Evolutionary conservation across 2,888 invertebrate genomes (phyloP).

Genomic region (Calliphora vomitoria): DNA sequence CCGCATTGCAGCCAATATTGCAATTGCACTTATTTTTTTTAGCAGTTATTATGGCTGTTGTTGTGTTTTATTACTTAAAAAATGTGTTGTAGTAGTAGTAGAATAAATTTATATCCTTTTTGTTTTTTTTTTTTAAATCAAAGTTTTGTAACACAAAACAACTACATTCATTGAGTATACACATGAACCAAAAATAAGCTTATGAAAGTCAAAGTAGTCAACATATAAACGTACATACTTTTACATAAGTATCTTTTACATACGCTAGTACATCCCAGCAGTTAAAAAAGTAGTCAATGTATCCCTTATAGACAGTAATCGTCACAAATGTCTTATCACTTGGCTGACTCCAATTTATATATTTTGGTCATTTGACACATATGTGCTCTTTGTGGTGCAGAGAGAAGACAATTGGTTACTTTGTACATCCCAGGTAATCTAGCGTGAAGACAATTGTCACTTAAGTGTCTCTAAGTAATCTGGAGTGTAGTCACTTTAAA

Average conservation of each 20-base stretch:
- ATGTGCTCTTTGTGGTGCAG: too few species aligned
- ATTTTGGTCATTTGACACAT: too few species aligned
- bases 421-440: too few species aligned
- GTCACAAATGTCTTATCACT: too few species aligned
- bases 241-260: background rate
- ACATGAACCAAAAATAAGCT: constrained; percentile 26
- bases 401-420: too few species aligned
- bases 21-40: constrained; percentile 72
- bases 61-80: constrained; percentile 46
- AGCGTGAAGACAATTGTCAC: too few species aligned
- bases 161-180: background rate
- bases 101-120: constrained; percentile 23
- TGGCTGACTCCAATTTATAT: too few species aligned
- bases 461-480: too few species aligned
- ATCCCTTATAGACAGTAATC: too few species aligned
- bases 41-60: constrained; percentile 20
- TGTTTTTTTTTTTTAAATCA: constrained; percentile 48
- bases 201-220: constrained; percentile 52
- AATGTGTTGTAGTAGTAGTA: constrained; percentile 35
- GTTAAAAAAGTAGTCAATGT: too few species aligned
- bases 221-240: background rate
- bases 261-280: background rate
- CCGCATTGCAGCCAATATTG: constrained; percentile 74
- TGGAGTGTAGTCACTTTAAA: too few species aligned
- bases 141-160: constrained; percentile 48